Conservation (phyloP, 2,797 vertebrate genomes). For the Sphaeramia orbicularis region DNA sequence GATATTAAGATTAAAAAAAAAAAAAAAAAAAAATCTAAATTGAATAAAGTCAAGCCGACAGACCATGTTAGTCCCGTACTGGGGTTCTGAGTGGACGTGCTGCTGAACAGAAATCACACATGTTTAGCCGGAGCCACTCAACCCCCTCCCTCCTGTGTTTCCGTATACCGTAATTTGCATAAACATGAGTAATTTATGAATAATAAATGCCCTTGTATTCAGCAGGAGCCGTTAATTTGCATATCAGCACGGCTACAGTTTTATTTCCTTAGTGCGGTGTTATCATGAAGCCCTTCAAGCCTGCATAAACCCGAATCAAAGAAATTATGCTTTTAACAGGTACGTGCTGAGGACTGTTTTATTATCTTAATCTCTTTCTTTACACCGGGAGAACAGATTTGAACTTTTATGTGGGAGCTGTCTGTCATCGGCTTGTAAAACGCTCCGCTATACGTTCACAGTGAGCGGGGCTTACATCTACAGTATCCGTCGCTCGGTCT, state of each 20-base stretch:
- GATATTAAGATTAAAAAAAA: too few relatives aligned
- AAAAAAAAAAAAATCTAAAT: too few relatives aligned
- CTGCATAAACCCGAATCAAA: constrained; percentile 87
- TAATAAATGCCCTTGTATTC: constrained; percentile 96
- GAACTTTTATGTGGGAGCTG: constrained; percentile 50
- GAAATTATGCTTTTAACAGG: constrained; percentile 79
- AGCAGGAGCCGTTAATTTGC: constrained; percentile 93
- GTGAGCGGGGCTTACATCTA: constrained; percentile 54
- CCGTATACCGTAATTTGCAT: constrained; percentile 91
- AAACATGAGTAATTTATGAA: constrained; percentile 97
- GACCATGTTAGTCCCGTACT: constrained; percentile 33
- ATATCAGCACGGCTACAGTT: constrained; percentile 92
- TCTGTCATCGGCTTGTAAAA: constrained; percentile 48
- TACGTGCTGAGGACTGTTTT: constrained; percentile 78
- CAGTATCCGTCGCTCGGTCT: constrained; percentile 73
- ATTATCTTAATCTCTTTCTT: constrained; percentile 59
- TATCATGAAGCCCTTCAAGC: constrained; percentile 88
- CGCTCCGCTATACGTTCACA: constrained; percentile 15
- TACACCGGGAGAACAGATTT: constrained; percentile 43
- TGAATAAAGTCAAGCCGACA: constrained; percentile 1
- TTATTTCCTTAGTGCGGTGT: constrained; percentile 87
- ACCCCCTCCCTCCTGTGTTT: constrained; percentile 75
- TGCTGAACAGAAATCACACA: constrained; percentile 60
- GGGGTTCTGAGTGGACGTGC: constrained; percentile 18
- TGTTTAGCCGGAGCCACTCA: constrained; percentile 73